phyloP scores from a whole-genome alignment of 1,140 invertebrate species.

The Pinna nobilis region DNA sequence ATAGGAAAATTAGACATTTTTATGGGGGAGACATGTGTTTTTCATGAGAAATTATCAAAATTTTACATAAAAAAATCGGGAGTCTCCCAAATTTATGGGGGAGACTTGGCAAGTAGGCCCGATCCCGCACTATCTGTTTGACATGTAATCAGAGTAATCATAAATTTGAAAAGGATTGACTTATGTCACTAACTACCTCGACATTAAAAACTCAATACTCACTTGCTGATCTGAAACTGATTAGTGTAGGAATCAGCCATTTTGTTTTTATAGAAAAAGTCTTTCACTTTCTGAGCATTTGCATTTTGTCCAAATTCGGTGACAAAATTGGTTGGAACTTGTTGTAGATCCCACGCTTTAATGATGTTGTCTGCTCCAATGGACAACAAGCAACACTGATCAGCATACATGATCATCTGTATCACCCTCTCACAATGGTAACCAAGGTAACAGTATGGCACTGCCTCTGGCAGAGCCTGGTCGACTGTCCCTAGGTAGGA shows the following conservation, averaged over 20 bases:
- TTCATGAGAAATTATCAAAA: not conserved
- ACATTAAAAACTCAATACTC: not conserved
- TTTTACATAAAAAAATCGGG: not conserved
- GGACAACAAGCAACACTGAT: conserved; percentile 37
- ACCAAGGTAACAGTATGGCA: conserved; percentile 43
- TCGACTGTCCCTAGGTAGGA: conserved; percentile 34
- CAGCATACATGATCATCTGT: conserved; percentile 32
- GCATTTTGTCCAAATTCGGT: not conserved
- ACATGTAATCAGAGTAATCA: not conserved
- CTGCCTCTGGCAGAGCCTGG: conserved; percentile 24
- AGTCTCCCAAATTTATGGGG: not conserved
- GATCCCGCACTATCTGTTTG: not conserved
- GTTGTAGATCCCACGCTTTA: conserved; percentile 49
- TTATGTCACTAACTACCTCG: too few relatives aligned
- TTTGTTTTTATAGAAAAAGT: conserved; percentile 2
- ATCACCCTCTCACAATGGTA: conserved; percentile 48
- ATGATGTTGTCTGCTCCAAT: conserved; percentile 52
- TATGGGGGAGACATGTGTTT: too few relatives aligned
- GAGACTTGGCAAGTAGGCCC: not conserved
- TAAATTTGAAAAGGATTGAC: too few relatives aligned
- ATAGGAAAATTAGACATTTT: too few relatives aligned
- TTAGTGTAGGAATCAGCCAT: conserved; percentile 13
- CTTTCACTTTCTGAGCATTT: not conserved
- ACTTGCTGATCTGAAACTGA: conserved; percentile 18
- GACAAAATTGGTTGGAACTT: conserved; percentile 29